Conservation (phyloP, 2,888 invertebrate genomes). For the Crioceris asparagi region DNA sequence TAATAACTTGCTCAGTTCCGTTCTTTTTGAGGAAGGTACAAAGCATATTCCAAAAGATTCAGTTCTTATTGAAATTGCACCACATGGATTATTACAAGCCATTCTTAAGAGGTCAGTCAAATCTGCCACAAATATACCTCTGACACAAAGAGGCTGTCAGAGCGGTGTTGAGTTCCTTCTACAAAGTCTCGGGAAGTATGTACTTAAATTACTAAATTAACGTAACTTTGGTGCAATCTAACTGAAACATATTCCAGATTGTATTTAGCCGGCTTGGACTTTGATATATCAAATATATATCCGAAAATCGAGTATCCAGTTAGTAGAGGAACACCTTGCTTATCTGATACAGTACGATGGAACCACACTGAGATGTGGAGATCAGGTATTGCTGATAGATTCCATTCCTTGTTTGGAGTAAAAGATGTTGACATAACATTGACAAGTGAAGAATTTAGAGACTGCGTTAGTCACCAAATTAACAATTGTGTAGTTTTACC, state of each 20-base stretch:
- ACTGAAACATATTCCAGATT: constrained; percentile 46
- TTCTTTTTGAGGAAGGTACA: constrained; percentile 74
- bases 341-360: constrained; percentile 76
- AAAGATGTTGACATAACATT: constrained; percentile 38
- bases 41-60: constrained; percentile 71
- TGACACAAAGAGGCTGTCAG: constrained; percentile 60
- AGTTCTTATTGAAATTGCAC: constrained; percentile 79
- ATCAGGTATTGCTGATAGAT: constrained; percentile 31
- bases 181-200: constrained; percentile 54
- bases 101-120: constrained; percentile 69
- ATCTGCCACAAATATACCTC: constrained; percentile 58
- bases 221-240: not conserved
- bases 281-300: constrained; percentile 66
- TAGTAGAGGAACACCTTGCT: constrained; percentile 73
- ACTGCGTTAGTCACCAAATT: constrained; percentile 32
- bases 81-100: constrained; percentile 80
- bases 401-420: constrained; percentile 30
- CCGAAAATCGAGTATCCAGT: constrained; percentile 73
- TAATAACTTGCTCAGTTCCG: constrained; percentile 56
- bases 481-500: constrained; percentile 32
- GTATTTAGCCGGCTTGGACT: constrained; percentile 69
- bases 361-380: constrained; percentile 78
- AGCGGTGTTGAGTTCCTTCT: constrained; percentile 53
- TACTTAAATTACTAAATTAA: constrained; percentile 5
- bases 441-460: constrained; percentile 38